Percentiles rank a stretch among this genome's conserved stretches.
Evolutionary conservation across 1,140 invertebrate genomes (phyloP).

Genomic region (Brachionus paranguensis): DNA sequence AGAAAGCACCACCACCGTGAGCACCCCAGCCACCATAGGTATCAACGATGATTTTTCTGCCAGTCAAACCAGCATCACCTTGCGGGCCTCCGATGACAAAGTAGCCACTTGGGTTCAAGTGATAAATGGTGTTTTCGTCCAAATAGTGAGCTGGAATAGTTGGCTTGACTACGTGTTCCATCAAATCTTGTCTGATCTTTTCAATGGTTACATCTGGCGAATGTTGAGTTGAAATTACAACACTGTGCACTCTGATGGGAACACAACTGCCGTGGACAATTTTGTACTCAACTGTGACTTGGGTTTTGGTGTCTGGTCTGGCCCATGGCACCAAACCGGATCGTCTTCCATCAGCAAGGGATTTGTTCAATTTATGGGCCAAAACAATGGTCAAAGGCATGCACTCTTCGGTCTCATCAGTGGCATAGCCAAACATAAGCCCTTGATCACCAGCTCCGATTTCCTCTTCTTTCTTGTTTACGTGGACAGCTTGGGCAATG

Average conservation of each 20-base stretch:
- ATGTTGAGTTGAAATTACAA: slow-evolving; percentile 93
- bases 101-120: slow-evolving; percentile 91
- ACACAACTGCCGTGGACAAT: slow-evolving; percentile 67
- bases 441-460: slow-evolving; percentile 98
- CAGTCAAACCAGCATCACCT: slow-evolving; percentile 90
- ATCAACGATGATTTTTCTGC: slow-evolving; percentile 94
- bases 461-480: slow-evolving; percentile 83
- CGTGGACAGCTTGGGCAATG: slow-evolving; percentile 92
- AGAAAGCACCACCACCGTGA: slow-evolving; percentile 91
- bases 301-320: slow-evolving; percentile 92
- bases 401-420: slow-evolving; percentile 93
- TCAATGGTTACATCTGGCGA: slow-evolving; percentile 83
- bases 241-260: slow-evolving; percentile 85
- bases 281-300: slow-evolving; percentile 62
- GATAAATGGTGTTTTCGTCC: slow-evolving; percentile 81
- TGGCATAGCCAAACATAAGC: slow-evolving; percentile 59
- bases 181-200: slow-evolving; percentile 73
- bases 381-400: slow-evolving; percentile 94
- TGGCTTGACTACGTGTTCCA: slow-evolving; percentile 81
- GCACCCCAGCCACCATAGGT: slow-evolving; percentile 97
- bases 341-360: slow-evolving; percentile 80
- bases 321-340: slow-evolving; percentile 88
- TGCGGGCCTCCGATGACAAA: slow-evolving; percentile 88
- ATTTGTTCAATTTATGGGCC: slow-evolving; percentile 86
- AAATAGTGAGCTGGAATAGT: slow-evolving; percentile 87